phyloP scores from a whole-genome alignment of 2,113 vertebrate species.

The Cyanoderma ruficeps region DNA sequence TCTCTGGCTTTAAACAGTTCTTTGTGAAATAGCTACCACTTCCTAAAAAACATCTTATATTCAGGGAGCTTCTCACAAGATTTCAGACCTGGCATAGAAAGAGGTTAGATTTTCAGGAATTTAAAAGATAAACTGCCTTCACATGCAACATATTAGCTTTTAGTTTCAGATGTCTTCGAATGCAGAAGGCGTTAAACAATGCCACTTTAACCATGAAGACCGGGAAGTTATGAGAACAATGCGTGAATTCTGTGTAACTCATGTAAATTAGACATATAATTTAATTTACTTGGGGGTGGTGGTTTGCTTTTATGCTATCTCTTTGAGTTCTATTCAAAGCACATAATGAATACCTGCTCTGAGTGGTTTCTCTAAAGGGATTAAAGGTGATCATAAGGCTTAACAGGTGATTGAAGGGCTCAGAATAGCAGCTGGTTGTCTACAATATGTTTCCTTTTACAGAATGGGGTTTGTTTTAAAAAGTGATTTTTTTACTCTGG shows the following conservation, averaged over 20 bases:
- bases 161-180: neutral
- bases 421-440: neutral
- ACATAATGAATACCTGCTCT: neutral
- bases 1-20: neutral
- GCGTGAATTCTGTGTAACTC: neutral
- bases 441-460: neutral
- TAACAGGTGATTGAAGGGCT: neutral
- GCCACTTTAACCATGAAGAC: neutral
- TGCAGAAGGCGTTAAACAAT: neutral
- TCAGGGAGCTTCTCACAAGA: neutral
- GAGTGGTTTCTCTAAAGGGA: neutral
- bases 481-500: neutral
- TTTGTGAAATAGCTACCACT: neutral
- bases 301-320: neutral
- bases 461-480: neutral
- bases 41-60: neutral
- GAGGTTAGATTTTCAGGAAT: neutral
- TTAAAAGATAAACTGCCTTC: constrained; percentile 8
- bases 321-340: neutral
- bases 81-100: neutral
- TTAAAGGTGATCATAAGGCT: neutral
- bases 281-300: neutral
- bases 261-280: neutral
- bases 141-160: neutral
- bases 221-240: neutral